Evolutionary conservation across 1,140 invertebrate genomes (phyloP).

Genomic region (Phthorimaea operculella): DNA sequence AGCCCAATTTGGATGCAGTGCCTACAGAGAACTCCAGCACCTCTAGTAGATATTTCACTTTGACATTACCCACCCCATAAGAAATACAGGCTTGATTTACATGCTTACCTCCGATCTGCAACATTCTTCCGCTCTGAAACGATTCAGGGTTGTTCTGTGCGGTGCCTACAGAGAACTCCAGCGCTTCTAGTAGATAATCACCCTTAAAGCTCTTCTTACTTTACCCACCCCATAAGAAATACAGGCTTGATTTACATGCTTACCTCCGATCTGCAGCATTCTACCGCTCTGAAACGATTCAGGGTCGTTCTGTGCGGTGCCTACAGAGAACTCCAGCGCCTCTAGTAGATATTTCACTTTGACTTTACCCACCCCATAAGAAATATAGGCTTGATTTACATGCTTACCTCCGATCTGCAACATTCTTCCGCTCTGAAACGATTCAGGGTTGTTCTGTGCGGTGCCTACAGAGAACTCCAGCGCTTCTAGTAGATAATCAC

Average conservation of each 20-base stretch:
- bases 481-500: constrained; percentile 70
- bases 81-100: no score
- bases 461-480: constrained; percentile 70
- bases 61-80: no score
- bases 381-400: no score
- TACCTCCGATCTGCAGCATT: constrained; percentile 71
- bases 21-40: constrained; percentile 72
- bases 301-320: constrained; percentile 33
- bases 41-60: constrained; percentile 70
- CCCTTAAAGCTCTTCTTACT: no score
- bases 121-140: constrained; percentile 67
- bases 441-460: constrained; percentile 37
- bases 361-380: no score
- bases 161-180: no score
- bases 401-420: constrained; percentile 68
- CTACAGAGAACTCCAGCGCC: constrained; percentile 71
- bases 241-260: no score
- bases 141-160: constrained; percentile 45
- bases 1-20: constrained; percentile 42
- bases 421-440: constrained; percentile 68
- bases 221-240: no score
- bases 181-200: constrained; percentile 68
- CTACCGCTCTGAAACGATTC: constrained; percentile 63
- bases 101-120: constrained; percentile 71
- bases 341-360: constrained; percentile 71